Base-by-base conservation (phyloP, 2,888 invertebrate genomes). In the Teinopalpus imperialis region DNA sequence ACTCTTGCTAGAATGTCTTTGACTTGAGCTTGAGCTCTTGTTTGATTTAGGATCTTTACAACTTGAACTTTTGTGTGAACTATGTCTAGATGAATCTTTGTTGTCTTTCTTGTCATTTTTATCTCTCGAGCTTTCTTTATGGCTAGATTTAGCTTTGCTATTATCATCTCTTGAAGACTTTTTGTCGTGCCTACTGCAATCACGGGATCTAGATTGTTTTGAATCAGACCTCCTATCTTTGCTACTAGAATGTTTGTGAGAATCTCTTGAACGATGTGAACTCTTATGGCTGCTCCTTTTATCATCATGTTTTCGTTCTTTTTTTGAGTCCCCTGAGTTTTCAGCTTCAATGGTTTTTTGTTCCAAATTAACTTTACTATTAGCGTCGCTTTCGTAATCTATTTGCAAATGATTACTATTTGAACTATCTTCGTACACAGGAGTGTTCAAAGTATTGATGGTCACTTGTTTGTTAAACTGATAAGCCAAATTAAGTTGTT, bases 361-460 rank as follows among this genome's bases (percentile, higher is more conserved):
- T 47, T 83, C 86, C 9, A 56, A 62, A 50, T 77, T 80, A n/a
- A 63, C 69, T 61, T 89, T 89, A 54, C 86, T 88, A 39, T 89
- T 89, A 1, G 73, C 76, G 53, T 88, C 88, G 59, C 85, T 88
- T 63, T 88, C 88, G 37, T 88, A 87, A 60, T 88, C 87, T 43
- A 89, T 86, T 40, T 79, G 85, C 41, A 83, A 59, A 35, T 79
- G 80, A 51, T 83, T 80, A 50, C 83, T 81, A 61, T 86, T 88
- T 1, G 88, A 88, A 59, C 85, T 90, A 36, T 86, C 89, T 34
- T 88, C 85, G 47, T 81, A 85, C 47, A 78, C 48, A 7, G 79
- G 85, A 0, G 85, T 85, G 42, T 74, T 79, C 47, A 75, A 81
- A 1, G 74, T 71, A 43, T 83, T 81, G 9, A 85, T 74, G 52